Percentiles rank a stretch among this genome's conserved stretches.
Evolutionary conservation across 2,888 invertebrate genomes (phyloP).

Genomic region (Drepana falcataria): DNA sequence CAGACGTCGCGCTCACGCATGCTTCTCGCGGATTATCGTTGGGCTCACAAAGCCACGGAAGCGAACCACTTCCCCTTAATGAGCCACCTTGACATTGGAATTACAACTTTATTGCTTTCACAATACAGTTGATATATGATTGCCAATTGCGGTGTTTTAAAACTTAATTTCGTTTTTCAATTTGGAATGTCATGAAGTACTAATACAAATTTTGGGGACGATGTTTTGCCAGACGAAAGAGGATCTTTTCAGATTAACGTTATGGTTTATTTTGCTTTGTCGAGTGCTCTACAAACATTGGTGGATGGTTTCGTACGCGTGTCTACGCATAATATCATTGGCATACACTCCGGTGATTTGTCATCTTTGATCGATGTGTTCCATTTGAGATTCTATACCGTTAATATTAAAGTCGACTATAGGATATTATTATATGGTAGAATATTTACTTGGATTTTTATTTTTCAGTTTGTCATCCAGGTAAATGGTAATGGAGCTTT

Average conservation of each 20-base stretch:
- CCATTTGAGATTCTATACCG: constrained; percentile 23
- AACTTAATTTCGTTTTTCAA: constrained; percentile 15
- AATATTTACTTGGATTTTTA: background rate
- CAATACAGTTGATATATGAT: constrained; percentile 26
- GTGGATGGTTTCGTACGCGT: constrained; percentile 51
- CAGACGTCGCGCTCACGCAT: constrained; percentile 55
- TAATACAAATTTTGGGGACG: constrained; percentile 14
- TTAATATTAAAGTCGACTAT: constrained; percentile 13
- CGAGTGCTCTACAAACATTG: constrained; percentile 20
- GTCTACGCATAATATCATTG: constrained; percentile 73
- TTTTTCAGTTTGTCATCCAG: background rate
- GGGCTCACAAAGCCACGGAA: constrained; percentile 48
- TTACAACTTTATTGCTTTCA: constrained; percentile 34
- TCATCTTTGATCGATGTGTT: constrained; percentile 44
- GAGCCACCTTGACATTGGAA: constrained; percentile 34
- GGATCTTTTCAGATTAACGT: constrained; percentile 13
- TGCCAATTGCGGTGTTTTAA: background rate
- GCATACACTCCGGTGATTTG: constrained; percentile 70
- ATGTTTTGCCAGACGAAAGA: constrained; percentile 15
- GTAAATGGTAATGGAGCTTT: background rate
- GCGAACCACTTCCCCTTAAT: constrained; percentile 52
- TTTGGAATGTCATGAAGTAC: constrained; percentile 25
- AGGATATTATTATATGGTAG: background rate
- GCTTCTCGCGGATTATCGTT: constrained; percentile 55
- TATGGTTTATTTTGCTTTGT: constrained; percentile 32